Percentiles rank a stretch among this genome's conserved stretches.
Conservation (phyloP, 2,888 invertebrate species). For the Cotesia congregata region DNA sequence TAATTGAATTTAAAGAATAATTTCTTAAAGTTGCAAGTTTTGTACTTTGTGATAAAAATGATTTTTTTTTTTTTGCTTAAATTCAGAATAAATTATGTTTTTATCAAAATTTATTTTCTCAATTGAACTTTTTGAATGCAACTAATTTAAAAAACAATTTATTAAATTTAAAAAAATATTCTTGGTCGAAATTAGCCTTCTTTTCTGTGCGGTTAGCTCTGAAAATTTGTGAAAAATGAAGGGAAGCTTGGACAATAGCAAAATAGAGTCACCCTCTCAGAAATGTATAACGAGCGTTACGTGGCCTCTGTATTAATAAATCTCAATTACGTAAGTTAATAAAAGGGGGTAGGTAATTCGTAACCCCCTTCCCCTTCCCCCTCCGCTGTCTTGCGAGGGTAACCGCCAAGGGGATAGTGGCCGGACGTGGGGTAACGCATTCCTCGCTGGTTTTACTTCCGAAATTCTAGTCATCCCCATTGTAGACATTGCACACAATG, state of each 20-base stretch:
- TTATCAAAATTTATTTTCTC: no score
- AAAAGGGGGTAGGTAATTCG: slow-evolving; percentile 48
- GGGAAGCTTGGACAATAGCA: slow-evolving; percentile 20
- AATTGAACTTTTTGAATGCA: no score
- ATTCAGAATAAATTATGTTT: no score
- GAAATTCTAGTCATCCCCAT: not conserved
- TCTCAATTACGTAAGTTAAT: slow-evolving; percentile 69
- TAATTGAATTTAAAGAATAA: no score
- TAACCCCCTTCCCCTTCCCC: not conserved
- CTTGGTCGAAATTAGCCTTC: no score
- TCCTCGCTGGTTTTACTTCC: slow-evolving; percentile 5
- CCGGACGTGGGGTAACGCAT: slow-evolving; percentile 38
- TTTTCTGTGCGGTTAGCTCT: no score
- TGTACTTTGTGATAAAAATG: no score
- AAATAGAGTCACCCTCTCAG: not conserved
- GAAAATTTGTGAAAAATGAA: no score
- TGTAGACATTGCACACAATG: not conserved
- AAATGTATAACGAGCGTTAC: slow-evolving; percentile 53
- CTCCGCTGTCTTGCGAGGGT: not conserved
- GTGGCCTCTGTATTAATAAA: slow-evolving; percentile 66
- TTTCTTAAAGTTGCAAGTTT: no score
- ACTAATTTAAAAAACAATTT: no score
- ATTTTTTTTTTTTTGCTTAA: no score
- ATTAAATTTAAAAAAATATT: no score
- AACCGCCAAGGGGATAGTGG: slow-evolving; percentile 10